These are phyloP conservation scores for Dromiciops gliroides DNA, from an alignment of 2,113 vertebrate species.

Conservation along the genomic window DNA sequence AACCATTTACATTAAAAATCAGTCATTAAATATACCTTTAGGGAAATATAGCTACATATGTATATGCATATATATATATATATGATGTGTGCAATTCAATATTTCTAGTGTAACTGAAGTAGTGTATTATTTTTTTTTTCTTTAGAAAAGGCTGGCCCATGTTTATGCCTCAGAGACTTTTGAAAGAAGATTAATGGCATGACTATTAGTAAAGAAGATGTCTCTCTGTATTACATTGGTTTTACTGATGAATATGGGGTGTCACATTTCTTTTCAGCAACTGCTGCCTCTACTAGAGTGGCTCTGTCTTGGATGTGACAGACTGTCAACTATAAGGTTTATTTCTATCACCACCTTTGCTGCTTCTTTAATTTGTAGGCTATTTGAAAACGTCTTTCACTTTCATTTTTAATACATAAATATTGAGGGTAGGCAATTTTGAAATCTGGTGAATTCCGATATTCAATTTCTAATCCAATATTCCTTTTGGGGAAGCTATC, in stretches of 20 bases:
- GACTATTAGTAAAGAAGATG: conserved; percentile 58
- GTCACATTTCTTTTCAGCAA: conserved; percentile 16
- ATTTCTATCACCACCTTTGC: conserved; percentile 65
- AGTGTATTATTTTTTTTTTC: background rate
- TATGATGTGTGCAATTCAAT: background rate
- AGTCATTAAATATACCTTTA: no score
- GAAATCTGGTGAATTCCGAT: conserved; percentile 67
- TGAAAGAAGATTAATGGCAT: conserved; percentile 68
- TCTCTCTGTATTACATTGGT: conserved; percentile 29
- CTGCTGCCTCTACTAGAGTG: conserved; percentile 19
- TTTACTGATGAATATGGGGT: conserved; percentile 33
- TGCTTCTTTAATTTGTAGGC: conserved; percentile 62
- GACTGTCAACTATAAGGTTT: conserved; percentile 60
- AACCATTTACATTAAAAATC: no score
- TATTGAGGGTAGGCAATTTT: conserved; percentile 62
- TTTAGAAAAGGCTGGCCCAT: conserved; percentile 12
- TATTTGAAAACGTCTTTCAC: conserved; percentile 60
- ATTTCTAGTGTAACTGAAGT: background rate
- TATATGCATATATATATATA: no score
- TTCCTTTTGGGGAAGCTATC: background rate
- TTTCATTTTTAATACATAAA: conserved; percentile 74
- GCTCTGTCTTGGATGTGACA: conserved; percentile 57
- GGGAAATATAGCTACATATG: no score
- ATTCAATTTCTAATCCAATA: conserved; percentile 59
- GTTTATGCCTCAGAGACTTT: conserved; percentile 32